Percentiles rank a stretch among this genome's conserved stretches.
Evolutionary conservation across 2,797 vertebrate genomes (phyloP).

Genomic region (Aselliscus stoliczkanus): DNA sequence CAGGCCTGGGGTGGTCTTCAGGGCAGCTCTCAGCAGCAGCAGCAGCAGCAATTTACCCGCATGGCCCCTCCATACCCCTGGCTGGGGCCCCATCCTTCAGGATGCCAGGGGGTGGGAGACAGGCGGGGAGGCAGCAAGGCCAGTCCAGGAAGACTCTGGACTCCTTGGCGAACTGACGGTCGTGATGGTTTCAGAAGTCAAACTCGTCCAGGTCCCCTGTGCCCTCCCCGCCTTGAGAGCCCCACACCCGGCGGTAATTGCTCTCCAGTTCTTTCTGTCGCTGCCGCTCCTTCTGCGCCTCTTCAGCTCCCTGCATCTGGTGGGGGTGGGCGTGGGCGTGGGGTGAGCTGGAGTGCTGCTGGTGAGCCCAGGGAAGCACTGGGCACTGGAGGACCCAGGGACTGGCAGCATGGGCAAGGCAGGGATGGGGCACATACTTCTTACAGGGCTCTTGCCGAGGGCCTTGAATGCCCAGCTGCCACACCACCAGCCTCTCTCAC

Average conservation of each 20-base stretch:
- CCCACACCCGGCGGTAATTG: slow-evolving; percentile 94
- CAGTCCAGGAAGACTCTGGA: neutral
- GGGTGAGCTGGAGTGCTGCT: neutral
- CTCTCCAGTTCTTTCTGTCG: slow-evolving; percentile 92
- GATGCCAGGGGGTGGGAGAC: neutral
- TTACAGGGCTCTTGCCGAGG: neutral
- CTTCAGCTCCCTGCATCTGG: slow-evolving; percentile 93
- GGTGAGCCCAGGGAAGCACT: neutral
- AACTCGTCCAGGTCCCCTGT: slow-evolving; percentile 88
- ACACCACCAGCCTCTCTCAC: neutral
- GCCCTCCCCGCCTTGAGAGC: slow-evolving; percentile 67
- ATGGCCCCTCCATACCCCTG: neutral
- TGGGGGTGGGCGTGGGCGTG: neutral
- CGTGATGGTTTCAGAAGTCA: slow-evolving; percentile 85
- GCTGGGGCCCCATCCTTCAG: neutral
- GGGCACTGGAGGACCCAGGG: rapidly evolving
- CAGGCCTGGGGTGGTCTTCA: neutral
- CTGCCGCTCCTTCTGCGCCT: slow-evolving; percentile 92
- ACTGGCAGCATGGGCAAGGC: neutral
- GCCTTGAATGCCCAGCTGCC: neutral
- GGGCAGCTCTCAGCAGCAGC: neutral
- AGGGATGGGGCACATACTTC: neutral
- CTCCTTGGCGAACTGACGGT: neutral
- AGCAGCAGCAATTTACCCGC: neutral
- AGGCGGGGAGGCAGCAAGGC: neutral